A percentile compares a stretch with the other conserved stretches of the same genome.
phyloP scores from a whole-genome alignment of 1,140 invertebrate genomes.

The Cydia amplana region DNA sequence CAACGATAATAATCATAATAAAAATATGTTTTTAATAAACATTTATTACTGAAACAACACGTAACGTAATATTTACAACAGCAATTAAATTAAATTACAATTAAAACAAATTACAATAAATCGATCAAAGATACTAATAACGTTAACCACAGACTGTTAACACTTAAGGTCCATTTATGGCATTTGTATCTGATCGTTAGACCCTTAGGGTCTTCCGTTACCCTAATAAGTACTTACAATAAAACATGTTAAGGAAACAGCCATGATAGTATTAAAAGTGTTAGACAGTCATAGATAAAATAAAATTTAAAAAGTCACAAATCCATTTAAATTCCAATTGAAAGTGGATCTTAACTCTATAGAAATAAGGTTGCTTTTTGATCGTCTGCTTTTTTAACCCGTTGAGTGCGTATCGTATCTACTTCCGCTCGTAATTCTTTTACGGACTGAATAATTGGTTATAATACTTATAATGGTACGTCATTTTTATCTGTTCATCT shows the following conservation, averaged over 20 bases:
- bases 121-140: not conserved
- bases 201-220: slow-evolving; percentile 44
- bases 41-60: too few relatives aligned
- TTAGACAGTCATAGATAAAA: slow-evolving; percentile 51
- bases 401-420: slow-evolving; percentile 42
- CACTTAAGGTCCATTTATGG: slow-evolving; percentile 40
- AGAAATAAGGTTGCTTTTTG: slow-evolving; percentile 37
- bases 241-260: slow-evolving; percentile 54
- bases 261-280: slow-evolving; percentile 50
- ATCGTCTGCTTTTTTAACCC: slow-evolving; percentile 37
- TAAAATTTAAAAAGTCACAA: slow-evolving; percentile 14
- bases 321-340: not conserved
- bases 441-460: slow-evolving; percentile 55
- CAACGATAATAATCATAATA: too few relatives aligned
- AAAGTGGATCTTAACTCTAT: slow-evolving; percentile 34
- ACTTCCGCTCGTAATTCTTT: slow-evolving; percentile 41
- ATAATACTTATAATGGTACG: slow-evolving; percentile 61
- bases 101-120: not conserved
- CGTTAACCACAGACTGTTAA: slow-evolving; percentile 36
- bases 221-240: slow-evolving; percentile 47
- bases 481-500: slow-evolving; percentile 57
- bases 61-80: too few relatives aligned
- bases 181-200: slow-evolving; percentile 41
- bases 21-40: too few relatives aligned
- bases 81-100: too few relatives aligned